Conservation (phyloP, 2,888 invertebrate species). For the Lysandra coridon region DNA sequence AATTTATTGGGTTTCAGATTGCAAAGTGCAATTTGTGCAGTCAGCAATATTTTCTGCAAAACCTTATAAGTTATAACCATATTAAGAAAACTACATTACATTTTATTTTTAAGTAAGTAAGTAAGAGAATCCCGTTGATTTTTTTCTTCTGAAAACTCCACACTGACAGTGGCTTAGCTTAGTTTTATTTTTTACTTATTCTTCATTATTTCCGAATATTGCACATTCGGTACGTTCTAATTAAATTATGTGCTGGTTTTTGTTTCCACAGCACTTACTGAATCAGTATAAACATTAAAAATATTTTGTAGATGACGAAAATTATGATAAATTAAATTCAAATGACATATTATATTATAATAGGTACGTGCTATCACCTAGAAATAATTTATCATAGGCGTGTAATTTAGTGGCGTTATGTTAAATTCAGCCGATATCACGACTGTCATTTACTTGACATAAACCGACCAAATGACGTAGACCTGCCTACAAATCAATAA, state of each 20-base stretch:
- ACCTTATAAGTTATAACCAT: too few species aligned
- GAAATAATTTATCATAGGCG: too few species aligned
- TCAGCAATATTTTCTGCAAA: not conserved
- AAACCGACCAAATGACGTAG: not conserved
- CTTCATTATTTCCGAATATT: not conserved
- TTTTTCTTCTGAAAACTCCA: too few species aligned
- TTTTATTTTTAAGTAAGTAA: too few species aligned
- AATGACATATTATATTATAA: too few species aligned
- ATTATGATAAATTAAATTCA: not conserved
- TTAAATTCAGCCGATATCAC: too few species aligned
- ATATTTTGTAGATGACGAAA: not conserved
- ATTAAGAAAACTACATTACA: too few species aligned
- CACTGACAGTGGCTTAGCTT: not conserved
- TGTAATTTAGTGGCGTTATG: too few species aligned
- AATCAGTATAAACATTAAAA: not conserved
- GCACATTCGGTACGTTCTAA: not conserved
- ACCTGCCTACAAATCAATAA: too few species aligned
- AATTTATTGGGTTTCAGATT: constrained; percentile 1
- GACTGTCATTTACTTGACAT: not conserved
- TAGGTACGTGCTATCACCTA: too few species aligned
- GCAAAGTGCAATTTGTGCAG: not conserved
- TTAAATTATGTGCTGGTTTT: not conserved
- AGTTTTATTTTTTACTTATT: not conserved
- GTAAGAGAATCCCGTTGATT: too few species aligned
- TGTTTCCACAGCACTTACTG: not conserved